Base-by-base conservation (phyloP, 2,113 vertebrate species). In the Catharus fuscescens region DNA sequence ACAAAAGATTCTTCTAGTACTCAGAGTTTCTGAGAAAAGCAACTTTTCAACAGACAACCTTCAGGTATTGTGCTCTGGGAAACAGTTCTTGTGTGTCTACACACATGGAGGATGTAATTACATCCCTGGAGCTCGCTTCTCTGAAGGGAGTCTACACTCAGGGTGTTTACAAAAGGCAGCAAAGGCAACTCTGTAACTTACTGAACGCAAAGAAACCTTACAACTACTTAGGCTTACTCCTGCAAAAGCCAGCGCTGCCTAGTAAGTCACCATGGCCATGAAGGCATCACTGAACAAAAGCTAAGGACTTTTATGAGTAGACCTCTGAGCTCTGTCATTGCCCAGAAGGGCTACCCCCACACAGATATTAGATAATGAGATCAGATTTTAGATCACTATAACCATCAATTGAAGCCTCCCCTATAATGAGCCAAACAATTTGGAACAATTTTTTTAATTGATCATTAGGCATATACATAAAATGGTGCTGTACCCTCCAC, bases 51-150 rank as follows among this genome's bases (percentile, higher is more conserved):
- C 13, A 76, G 54, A 50, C 10, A 61, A 8, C 12, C 21, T 92
- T 65, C 42, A 47, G 42, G 18, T 74, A 38, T 20, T 52, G 44
- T 52, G 14, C 31, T 81, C 18, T 89, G 61, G 19, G 36, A 91
- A 85, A 76, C 14, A 31, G 48, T 9, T 14, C 20, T 47, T 66
- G 12, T 26, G 48, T 26, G 16, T 50, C 47, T 44, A 24, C 2
- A 2, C 7, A 29, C 1, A 0, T 14, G 36, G 18, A 36, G 53
- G n/a, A 72, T 0, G 1, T 32, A 89, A 83, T 59, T 80, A 8
- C 14, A 80, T 38, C 44, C 50, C n/a, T 78, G 52, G 47, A 74
- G 16, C 16, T 66, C 54, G 15, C 19, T 66, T 50, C 60, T 66
- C 67, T 80, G 59, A 29, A 92, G 17, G 6, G 16, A 69, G 12